Evolutionary conservation across 2,797 vertebrate species (phyloP), one percentile per base, ranked within the genome.

Genomic region (Rhynchonycteris naso): DNA sequence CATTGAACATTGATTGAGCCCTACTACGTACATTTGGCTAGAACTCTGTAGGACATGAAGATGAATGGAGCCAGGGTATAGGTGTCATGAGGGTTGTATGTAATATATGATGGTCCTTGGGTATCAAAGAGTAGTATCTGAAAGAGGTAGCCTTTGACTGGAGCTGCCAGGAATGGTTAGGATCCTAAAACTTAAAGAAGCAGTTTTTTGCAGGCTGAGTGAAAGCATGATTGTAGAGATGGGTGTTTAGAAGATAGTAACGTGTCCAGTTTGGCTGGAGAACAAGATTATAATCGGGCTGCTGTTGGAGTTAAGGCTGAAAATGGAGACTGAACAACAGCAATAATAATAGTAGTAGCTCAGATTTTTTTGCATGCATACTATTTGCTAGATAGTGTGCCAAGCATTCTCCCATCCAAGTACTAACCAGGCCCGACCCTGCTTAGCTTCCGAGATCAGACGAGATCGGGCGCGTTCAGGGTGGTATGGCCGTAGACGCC

Each of bases 341-440:
- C 38, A 87, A 7, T 75, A 88, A 66, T 85, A 75, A 21, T 52
- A 61, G 18, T 81, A 74, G 58, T 78, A 56, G 78, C 30, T 72
- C 52, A 88, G 26, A 28, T 82, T 88, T 95, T 85, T 87, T 93
- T 94, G 19, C 54, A 30, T 90, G 83, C 18, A 52, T 96, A 79
- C 24, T 71, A 14, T 82, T 93, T 89, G 74, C 61, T 74, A 86
- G 69, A 38, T 87, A 95, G 52, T 81, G 15, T 58, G 7, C n/a
- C 50, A 43, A 59, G 16, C 43, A 69, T 93, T 95, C 92, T 47
- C n/a, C n/a, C n/a, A n/a, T n/a, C n/a, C n/a, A n/a, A n/a, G n/a
- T n/a, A n/a, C n/a, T n/a, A n/a, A n/a, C n/a, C n/a, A n/a, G n/a
- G n/a, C n/a, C n/a, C n/a, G n/a, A n/a, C n/a, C n/a, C n/a, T n/a